Evolutionary conservation across 2,113 vertebrate species (phyloP).

Genomic region (Scalopus aquaticus): DNA sequence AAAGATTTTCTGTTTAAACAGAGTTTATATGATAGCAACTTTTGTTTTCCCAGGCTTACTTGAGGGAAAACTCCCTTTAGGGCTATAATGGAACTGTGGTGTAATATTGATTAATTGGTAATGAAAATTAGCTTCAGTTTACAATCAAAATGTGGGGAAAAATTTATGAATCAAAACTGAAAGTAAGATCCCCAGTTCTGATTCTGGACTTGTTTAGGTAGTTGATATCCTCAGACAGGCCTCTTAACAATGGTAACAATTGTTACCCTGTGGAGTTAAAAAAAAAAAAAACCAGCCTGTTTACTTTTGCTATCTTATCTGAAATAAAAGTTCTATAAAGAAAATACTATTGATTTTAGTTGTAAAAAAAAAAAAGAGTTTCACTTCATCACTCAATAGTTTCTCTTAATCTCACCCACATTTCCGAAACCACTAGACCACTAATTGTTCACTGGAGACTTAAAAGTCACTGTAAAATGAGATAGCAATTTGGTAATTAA

Average conservation of each 20-base stretch:
- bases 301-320: neutral
- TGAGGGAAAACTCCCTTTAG: constrained; percentile 23
- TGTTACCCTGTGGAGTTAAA: neutral
- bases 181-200: neutral
- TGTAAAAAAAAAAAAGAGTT: neutral
- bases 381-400: neutral
- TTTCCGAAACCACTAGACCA: constrained; percentile 53
- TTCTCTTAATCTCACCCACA: constrained; percentile 18
- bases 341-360: constrained; percentile 21
- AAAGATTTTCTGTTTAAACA: constrained; percentile 23
- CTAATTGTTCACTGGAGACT: constrained; percentile 54
- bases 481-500: constrained; percentile 41
- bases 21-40: neutral
- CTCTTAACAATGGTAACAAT: neutral
- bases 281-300: neutral
- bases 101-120: neutral
- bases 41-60: constrained; percentile 39
- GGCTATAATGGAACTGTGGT: neutral
- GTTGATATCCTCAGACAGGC: neutral
- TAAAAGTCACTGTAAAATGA: constrained; percentile 19
- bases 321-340: neutral
- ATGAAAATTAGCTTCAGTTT: constrained; percentile 49
- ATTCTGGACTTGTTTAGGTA: neutral
- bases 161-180: constrained; percentile 9
- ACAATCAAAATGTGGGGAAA: neutral